Evolutionary conservation across 2,888 invertebrate genomes (phyloP), one percentile per base, ranked within the genome.

Genomic region (Leucophenga montana): DNA sequence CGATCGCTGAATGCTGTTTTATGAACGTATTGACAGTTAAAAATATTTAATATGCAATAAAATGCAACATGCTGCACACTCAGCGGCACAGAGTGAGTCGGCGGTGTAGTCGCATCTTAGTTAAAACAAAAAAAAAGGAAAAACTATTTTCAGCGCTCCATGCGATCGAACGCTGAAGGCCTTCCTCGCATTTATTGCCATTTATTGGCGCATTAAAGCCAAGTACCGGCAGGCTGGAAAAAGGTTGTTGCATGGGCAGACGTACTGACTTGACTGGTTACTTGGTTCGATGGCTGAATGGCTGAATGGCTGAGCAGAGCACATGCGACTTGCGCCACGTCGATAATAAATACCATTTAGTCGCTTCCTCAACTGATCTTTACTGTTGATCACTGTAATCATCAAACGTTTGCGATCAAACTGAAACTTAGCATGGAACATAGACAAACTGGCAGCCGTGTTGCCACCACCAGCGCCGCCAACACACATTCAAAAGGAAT

Each of bases 21-120:
- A 61, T 61, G 59, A 61, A 61, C 59, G 59, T 61, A 61, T 61
- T 61, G 59, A 61, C 59, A 61, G 59, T 61, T 61, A 61, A 61
- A 61, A 61, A 61, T 61, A 61, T 61, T 33, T 61, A 61, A 61
- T 61, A 61, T 61, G 59, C 59, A 61, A 61, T 61, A 61, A 61
- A 61, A 61, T 61, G 59, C 59, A 61, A 61, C 59, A 61, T 61
- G 59, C 18, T 57, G 57, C 20, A 31, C n/a, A 31, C 33, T 39
- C 9, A 61, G 33, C 9, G n/a, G n/a, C 54, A 18, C 54, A 54
- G 20, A 54, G 54, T 20, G 20, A 54, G 54, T 54, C 18, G 22
- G 54, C 22, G 54, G 8, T 8, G 4, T 27, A 27, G 27, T 39
- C 39, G 8, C 39, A 11, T 39, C 39, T 39, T 11, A 11, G 39